Evolutionary conservation across 2,888 invertebrate genomes (phyloP).

Genomic region (Philereme transversata): DNA sequence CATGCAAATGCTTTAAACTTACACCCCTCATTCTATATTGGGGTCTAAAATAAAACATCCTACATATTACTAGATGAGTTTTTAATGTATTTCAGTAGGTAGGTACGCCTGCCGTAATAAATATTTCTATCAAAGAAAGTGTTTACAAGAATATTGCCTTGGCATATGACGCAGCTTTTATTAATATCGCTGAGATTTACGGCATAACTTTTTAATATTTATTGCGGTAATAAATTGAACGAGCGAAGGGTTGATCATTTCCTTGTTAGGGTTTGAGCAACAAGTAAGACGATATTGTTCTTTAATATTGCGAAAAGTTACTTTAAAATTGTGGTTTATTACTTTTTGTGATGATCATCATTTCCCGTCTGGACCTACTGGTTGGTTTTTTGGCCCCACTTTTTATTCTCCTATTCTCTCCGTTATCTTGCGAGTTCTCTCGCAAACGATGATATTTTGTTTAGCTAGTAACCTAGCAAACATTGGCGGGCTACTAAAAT

Average conservation of each 20-base stretch:
- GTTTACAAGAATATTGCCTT: constrained; percentile 50
- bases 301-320: constrained; percentile 13
- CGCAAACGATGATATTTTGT: too few relatives aligned
- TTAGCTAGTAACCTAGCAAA: too few relatives aligned
- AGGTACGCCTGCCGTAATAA: constrained; percentile 20
- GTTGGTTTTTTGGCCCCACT: too few relatives aligned
- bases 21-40: too few relatives aligned
- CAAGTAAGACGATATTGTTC: constrained; percentile 63
- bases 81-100: not conserved
- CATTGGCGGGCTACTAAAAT: too few relatives aligned
- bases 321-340: too few relatives aligned
- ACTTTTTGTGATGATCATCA: too few relatives aligned
- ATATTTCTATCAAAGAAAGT: constrained; percentile 24
- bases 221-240: constrained; percentile 79
- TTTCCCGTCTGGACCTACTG: too few relatives aligned
- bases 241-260: constrained; percentile 77
- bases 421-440: too few relatives aligned
- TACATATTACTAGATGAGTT: not conserved
- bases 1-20: too few relatives aligned
- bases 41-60: not conserved
- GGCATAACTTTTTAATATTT: constrained; percentile 81
- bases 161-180: constrained; percentile 62
- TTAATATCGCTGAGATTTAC: constrained; percentile 80
- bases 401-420: too few relatives aligned
- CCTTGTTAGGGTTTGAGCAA: constrained; percentile 67